Evolutionary conservation across 2,113 vertebrate species (phyloP).

Genomic region (Apus apus): DNA sequence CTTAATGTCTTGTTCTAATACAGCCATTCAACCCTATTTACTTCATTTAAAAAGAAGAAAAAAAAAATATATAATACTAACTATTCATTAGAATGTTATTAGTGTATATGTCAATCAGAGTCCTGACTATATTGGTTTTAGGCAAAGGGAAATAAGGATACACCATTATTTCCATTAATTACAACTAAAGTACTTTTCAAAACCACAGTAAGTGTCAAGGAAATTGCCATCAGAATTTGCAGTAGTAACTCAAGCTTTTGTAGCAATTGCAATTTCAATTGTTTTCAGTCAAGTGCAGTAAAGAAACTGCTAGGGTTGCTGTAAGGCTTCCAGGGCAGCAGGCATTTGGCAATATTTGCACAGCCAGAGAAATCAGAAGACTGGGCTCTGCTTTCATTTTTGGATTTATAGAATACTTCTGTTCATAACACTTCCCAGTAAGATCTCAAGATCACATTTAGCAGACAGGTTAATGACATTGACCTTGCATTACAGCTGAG

Average conservation of each 20-base stretch:
- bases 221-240: conserved; percentile 7
- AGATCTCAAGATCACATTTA: not conserved
- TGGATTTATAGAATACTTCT: not conserved
- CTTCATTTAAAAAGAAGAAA: not conserved
- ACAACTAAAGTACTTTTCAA: not conserved
- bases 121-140: not conserved
- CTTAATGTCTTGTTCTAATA: conserved; percentile 9
- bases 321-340: not conserved
- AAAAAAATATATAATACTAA: not conserved
- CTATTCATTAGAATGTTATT: not conserved
- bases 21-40: not conserved
- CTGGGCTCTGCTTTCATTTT: not conserved
- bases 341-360: not conserved
- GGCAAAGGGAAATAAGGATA: not conserved
- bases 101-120: not conserved
- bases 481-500: not conserved
- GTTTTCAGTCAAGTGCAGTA: not conserved
- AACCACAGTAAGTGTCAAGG: not conserved
- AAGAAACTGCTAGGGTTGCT: not conserved
- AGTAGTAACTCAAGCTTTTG: not conserved
- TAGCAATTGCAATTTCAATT: not conserved
- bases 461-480: not conserved
- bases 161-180: conserved; percentile 21
- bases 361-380: not conserved
- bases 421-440: not conserved